Evolutionary conservation across 2,113 vertebrate genomes (phyloP).

Genomic region (Elachura formosa): DNA sequence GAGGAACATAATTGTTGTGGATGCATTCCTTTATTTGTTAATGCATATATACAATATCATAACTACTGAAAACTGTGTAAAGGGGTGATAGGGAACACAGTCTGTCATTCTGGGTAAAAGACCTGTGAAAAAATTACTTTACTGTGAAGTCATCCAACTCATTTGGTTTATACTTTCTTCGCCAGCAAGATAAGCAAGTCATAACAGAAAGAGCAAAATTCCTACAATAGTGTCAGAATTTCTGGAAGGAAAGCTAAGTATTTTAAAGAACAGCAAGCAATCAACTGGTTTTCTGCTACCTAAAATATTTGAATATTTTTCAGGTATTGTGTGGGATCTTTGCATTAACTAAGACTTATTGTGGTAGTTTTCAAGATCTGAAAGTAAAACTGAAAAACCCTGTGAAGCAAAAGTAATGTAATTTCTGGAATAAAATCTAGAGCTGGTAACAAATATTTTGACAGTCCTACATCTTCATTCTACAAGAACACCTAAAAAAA

Average conservation of each 20-base stretch:
- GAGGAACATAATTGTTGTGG: constrained; percentile 55
- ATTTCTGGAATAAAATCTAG: not conserved
- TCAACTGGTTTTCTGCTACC: not conserved
- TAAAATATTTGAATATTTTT: not conserved
- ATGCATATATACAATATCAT: constrained; percentile 55
- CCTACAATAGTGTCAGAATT: not conserved
- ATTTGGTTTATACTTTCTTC: not conserved
- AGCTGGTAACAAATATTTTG: constrained; percentile 27
- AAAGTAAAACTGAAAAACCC: not conserved
- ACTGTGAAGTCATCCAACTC: not conserved
- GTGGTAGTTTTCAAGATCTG: not conserved
- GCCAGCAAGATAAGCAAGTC: not conserved
- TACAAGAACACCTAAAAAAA: not conserved
- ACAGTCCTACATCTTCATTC: not conserved
- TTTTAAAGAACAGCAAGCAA: not conserved
- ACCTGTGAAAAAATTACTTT: constrained; percentile 21
- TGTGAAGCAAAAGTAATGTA: not conserved
- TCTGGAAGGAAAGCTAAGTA: not conserved
- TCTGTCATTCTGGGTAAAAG: constrained; percentile 34
- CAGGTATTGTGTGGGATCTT: not conserved
- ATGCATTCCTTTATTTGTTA: constrained; percentile 59
- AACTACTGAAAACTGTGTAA: constrained; percentile 32
- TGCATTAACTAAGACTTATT: not conserved
- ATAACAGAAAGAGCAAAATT: not conserved
- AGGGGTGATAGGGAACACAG: constrained; percentile 27